Base-by-base conservation (phyloP, 2,797 vertebrate genomes). In the Hydrocynus forskahlii region DNA sequence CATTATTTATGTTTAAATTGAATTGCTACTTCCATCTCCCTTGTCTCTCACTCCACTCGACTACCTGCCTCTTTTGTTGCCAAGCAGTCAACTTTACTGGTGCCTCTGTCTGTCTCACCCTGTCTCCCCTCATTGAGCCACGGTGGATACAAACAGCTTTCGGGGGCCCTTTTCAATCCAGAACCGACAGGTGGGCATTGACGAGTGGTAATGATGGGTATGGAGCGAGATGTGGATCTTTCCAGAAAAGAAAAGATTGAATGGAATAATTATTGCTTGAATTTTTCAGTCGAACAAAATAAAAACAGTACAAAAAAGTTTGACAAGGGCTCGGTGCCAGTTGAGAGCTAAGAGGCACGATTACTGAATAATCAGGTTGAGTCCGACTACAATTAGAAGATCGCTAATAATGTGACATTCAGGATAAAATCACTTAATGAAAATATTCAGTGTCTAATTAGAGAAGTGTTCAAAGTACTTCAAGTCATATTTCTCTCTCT, bases 21-120 rank as follows among this genome's bases (percentile, higher is more conserved):
- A 45, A 45, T 45, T 45, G 43, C 43, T 45, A 45, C 10, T 45
- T 45, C 43, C 10, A 5, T 45, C 4, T 72, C 89, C 23, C 12
- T 23, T n/a, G 4, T 85, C 70, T 77, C 76, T 82, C 60, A 73
- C 60, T 82, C 67, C 52, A 17, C 77, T 80, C 29, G 35, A 59
- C 62, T 67, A 25, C 83, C 64, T 78, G 75, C 85, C 86, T 82
- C 21, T 7, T 52, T 62, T 72, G 60, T 63, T 66, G 55, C 73
- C 62, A 2, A 69, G 38, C 71, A 62, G 59, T 19, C 35, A 66
- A 29, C 29, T 84, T 89, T 78, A 82, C 81, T 81, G 83, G 88
- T 85, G 83, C 50, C 21, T 29, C 54, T 48, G 48, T 75, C 70
- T 66, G 12, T 68, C 72, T 50, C 40, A 19, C 40, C 16, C 17